Evolutionary conservation across 2,797 vertebrate species (phyloP).

Genomic region (Ptychobarbus kaznakovi): DNA sequence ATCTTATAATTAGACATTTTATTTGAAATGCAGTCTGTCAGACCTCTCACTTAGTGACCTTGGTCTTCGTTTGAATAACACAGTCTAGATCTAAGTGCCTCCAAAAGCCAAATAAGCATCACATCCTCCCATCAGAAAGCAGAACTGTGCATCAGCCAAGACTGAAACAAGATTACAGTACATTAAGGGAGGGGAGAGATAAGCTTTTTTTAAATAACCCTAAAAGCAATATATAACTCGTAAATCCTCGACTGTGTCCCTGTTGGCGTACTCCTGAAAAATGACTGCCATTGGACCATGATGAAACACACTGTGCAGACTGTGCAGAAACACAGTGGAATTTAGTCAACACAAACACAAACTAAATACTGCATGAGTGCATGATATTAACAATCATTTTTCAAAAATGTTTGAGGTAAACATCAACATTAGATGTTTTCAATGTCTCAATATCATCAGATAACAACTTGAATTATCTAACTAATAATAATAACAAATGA

Average conservation of each 20-base stretch:
- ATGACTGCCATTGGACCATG: slow-evolving; percentile 5
- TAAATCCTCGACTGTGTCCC: slow-evolving; percentile 20
- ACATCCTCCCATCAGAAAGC: not conserved
- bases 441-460: not conserved
- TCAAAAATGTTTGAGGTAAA: not conserved
- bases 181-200: slow-evolving; percentile 19
- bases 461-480: too few relatives aligned
- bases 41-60: slow-evolving; percentile 4
- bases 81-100: not conserved
- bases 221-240: slow-evolving; percentile 37
- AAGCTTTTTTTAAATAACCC: slow-evolving; percentile 33
- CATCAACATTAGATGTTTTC: not conserved
- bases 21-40: slow-evolving; percentile 4
- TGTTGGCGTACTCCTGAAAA: slow-evolving; percentile 15
- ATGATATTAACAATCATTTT: not conserved
- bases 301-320: not conserved
- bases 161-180: slow-evolving; percentile 39
- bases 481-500: too few relatives aligned
- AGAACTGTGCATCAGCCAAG: not conserved
- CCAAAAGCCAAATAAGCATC: slow-evolving; percentile 21
- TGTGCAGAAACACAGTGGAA: not conserved
- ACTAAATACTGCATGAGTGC: not conserved
- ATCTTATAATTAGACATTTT: not conserved
- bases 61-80: not conserved
- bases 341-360: not conserved